phyloP scores from a whole-genome alignment of 2,888 invertebrate genomes.

The Cantharis rustica region DNA sequence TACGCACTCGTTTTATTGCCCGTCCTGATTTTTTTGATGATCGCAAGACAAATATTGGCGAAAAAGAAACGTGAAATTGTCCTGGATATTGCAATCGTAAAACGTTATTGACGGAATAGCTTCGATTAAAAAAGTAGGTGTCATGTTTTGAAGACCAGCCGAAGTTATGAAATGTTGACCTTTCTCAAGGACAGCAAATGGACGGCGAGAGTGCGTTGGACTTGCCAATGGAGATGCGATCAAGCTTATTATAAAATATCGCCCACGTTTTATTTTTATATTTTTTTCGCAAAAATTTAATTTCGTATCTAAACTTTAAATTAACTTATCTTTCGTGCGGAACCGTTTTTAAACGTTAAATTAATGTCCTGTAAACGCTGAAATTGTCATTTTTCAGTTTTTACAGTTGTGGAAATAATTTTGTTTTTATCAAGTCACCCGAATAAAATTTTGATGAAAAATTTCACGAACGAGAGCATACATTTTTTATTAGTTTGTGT shows the following conservation, averaged over 20 bases:
- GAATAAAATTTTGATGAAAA: slow-evolving; percentile 4
- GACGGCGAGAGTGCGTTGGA: not conserved
- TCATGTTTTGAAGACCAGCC: not conserved
- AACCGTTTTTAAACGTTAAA: slow-evolving; percentile 1
- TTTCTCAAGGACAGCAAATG: not conserved
- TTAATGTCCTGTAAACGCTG: slow-evolving; percentile 1
- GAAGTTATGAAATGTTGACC: not conserved
- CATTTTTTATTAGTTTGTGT: not conserved
- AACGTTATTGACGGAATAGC: not conserved
- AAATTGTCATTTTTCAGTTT: not conserved
- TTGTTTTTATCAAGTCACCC: not conserved
- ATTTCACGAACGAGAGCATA: not conserved
- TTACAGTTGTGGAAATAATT: not conserved
- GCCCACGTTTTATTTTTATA: not conserved
- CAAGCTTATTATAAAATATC: not conserved
- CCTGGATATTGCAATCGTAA: not conserved
- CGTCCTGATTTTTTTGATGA: not conserved
- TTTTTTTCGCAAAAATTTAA: not conserved
- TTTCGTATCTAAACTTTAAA: not conserved
- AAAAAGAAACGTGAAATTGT: not conserved
- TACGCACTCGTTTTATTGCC: not conserved
- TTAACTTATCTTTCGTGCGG: not conserved
- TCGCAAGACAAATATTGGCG: not conserved
- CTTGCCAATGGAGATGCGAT: not conserved
- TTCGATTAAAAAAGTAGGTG: not conserved